Conservation (phyloP, 2,113 vertebrate species). For the Oriolus oriolus region DNA sequence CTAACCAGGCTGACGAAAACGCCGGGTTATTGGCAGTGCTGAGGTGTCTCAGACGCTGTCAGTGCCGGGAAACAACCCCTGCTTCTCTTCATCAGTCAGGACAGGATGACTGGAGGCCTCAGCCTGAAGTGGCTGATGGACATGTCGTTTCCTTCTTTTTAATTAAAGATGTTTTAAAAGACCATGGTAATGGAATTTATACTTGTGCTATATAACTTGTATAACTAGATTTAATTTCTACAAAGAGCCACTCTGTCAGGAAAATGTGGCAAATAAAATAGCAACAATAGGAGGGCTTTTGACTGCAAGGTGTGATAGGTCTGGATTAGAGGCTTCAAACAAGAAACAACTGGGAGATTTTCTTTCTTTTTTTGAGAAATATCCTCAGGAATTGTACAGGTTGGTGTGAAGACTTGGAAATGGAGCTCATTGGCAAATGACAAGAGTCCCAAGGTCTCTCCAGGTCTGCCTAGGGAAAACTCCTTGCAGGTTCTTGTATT, state of each 20-base stretch:
- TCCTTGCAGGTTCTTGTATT: background rate
- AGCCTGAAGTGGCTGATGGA: background rate
- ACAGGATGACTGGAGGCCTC: background rate
- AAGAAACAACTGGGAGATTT: background rate
- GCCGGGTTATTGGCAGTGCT: rapidly evolving
- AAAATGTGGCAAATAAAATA: background rate
- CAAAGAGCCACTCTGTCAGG: background rate
- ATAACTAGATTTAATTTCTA: background rate
- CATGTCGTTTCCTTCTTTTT: background rate
- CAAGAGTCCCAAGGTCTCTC: background rate
- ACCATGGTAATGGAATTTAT: background rate
- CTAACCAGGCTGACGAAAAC: background rate
- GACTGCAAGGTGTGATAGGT: background rate
- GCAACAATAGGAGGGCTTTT: background rate
- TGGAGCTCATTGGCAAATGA: background rate
- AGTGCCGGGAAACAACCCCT: background rate
- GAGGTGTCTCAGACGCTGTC: background rate
- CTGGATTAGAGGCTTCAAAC: background rate
- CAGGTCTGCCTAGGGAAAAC: background rate
- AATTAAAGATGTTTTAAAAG: background rate
- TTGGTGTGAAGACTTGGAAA: background rate
- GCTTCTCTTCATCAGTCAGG: background rate
- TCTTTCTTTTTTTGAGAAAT: background rate
- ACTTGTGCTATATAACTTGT: background rate
- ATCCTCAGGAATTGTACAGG: background rate